These are phyloP conservation scores for Aleiodes testaceus DNA, from an alignment of 2,888 invertebrate species.

Conservation along the genomic window DNA sequence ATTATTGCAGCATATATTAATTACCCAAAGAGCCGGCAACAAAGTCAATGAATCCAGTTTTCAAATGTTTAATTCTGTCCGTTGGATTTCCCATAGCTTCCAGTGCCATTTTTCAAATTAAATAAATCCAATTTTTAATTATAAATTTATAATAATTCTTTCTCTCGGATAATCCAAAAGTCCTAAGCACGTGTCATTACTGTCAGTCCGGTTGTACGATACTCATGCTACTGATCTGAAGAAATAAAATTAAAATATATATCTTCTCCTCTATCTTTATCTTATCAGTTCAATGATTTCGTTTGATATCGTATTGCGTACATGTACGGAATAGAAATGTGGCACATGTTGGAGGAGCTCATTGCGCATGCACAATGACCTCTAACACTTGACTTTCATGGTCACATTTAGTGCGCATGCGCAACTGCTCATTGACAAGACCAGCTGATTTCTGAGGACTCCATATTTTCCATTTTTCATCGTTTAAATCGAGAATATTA, in stretches of 20 bases:
- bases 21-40: constrained; percentile 87
- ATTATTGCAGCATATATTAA: constrained; percentile 35
- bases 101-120: constrained; percentile 53
- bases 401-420: constrained; percentile 18
- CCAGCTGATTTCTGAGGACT: constrained; percentile 2
- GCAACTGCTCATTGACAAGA: neutral
- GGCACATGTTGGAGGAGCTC: neutral
- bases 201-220: constrained; percentile 40
- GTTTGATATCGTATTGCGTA: neutral
- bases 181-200: constrained; percentile 42
- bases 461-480: neutral
- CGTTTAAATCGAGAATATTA: neutral
- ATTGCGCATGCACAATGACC: constrained; percentile 14
- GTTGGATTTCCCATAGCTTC: constrained; percentile 50
- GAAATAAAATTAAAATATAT: too few relatives aligned
- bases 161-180: neutral
- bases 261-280: too few relatives aligned
- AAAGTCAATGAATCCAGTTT: constrained; percentile 86
- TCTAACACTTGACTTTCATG: neutral
- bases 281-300: too few relatives aligned
- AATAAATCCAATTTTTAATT: constrained; percentile 14
- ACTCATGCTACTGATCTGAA: neutral
- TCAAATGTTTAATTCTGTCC: constrained; percentile 69
- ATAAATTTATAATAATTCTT: neutral
- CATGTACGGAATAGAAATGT: neutral